A percentile compares a stretch with the other conserved stretches of the same genome.
These are phyloP conservation scores for Chelonia mydas DNA, from an alignment of 2,797 vertebrate genomes.

Conservation along the genomic window DNA sequence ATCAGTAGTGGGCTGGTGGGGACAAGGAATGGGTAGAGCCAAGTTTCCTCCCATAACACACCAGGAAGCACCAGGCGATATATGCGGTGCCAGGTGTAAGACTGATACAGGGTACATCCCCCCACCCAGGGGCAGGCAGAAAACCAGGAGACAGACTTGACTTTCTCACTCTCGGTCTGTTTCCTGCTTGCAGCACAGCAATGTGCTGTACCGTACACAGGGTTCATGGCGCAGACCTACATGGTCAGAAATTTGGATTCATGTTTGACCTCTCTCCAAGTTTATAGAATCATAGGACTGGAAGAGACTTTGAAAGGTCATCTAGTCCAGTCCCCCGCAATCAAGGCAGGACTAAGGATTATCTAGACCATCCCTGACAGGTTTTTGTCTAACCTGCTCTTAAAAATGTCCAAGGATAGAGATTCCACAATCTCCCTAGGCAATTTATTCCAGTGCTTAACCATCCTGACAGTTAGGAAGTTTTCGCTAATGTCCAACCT, in stretches of 20 bases:
- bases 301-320: too few species aligned
- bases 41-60: rapidly evolving
- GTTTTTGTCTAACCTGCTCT: too few species aligned
- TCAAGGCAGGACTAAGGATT: too few species aligned
- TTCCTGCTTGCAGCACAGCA: background rate
- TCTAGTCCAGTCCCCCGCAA: too few species aligned
- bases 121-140: background rate
- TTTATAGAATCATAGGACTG: too few species aligned
- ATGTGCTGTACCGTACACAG: background rate
- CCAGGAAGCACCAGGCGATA: background rate
- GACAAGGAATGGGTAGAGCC: rapidly evolving
- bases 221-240: background rate
- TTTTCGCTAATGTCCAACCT: too few species aligned
- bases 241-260: background rate
- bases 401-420: too few species aligned
- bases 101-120: background rate
- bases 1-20: background rate
- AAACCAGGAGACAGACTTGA: background rate
- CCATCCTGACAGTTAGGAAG: too few species aligned
- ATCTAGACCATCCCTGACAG: too few species aligned
- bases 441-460: too few species aligned
- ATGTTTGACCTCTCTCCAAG: background rate
- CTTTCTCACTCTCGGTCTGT: rapidly evolving
- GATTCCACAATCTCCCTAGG: too few species aligned
- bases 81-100: background rate